phyloP scores from a whole-genome alignment of 2,888 invertebrate genomes.

The Leucozona laternaria region DNA sequence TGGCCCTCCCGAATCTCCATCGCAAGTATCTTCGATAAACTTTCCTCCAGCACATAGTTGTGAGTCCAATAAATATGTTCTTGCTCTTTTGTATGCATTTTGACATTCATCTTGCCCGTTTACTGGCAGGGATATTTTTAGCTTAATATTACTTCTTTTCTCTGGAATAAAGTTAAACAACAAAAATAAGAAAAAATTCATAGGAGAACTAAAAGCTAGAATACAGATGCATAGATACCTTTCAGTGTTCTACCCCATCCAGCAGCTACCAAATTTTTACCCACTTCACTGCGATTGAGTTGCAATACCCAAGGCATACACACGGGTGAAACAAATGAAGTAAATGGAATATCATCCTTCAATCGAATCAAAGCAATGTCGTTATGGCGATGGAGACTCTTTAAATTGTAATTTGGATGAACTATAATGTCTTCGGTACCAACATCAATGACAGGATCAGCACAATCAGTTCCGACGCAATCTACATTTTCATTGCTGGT shows the following conservation, averaged over 20 bases:
- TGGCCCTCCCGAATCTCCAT: constrained; percentile 87
- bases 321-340: constrained; percentile 85
- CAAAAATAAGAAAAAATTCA: not conserved
- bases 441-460: constrained; percentile 85
- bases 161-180: constrained; percentile 11
- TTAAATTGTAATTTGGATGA: constrained; percentile 86
- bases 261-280: constrained; percentile 84
- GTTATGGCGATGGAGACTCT: constrained; percentile 85
- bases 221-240: constrained; percentile 64
- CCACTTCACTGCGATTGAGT: constrained; percentile 79
- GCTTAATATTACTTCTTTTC: constrained; percentile 51
- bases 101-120: constrained; percentile 83
- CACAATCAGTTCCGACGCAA: constrained; percentile 85
- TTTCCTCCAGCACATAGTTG: constrained; percentile 79
- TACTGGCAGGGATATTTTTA: constrained; percentile 83
- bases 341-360: constrained; percentile 84
- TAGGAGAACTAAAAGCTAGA: not conserved
- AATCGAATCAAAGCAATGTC: constrained; percentile 89
- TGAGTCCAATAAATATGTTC: constrained; percentile 43
- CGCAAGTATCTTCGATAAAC: constrained; percentile 84
- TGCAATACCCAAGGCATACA: constrained; percentile 84
- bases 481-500: constrained; percentile 70
- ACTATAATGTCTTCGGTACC: constrained; percentile 86
- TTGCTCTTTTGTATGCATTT: constrained; percentile 42
- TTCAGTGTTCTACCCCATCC: constrained; percentile 86